These are phyloP conservation scores for Tiphia femorata DNA, from an alignment of 2,888 invertebrate species.

Conservation along the genomic window DNA sequence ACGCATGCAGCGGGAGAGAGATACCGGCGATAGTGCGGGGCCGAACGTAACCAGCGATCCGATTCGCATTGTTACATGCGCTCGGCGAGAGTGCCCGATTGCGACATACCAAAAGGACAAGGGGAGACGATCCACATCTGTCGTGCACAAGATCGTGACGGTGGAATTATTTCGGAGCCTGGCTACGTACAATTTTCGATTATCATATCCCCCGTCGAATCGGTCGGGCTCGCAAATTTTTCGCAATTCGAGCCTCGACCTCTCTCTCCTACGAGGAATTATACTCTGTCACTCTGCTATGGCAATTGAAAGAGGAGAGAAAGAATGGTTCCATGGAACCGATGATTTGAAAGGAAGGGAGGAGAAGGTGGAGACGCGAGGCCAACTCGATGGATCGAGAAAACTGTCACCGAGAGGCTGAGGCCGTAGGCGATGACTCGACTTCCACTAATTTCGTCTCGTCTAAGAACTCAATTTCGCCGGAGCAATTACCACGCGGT, in stretches of 20 bases:
- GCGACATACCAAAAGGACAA: neutral
- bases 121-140: neutral
- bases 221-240: too few relatives aligned
- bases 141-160: too few relatives aligned
- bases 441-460: constrained; percentile 35
- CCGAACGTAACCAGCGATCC: constrained; percentile 3
- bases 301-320: too few relatives aligned
- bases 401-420: constrained; percentile 7
- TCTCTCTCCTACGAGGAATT: too few relatives aligned
- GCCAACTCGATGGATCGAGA: neutral
- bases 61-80: constrained; percentile 2
- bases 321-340: too few relatives aligned
- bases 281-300: too few relatives aligned
- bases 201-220: too few relatives aligned
- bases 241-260: too few relatives aligned
- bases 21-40: neutral
- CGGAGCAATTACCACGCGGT: constrained; percentile 43
- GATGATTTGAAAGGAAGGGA: too few relatives aligned
- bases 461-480: constrained; percentile 51
- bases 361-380: too few relatives aligned
- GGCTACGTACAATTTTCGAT: too few relatives aligned
- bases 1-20: neutral
- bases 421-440: constrained; percentile 16
- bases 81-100: neutral
- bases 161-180: too few relatives aligned